Evolutionary conservation across 2,888 invertebrate genomes (phyloP).

Genomic region (Dusona sp.): DNA sequence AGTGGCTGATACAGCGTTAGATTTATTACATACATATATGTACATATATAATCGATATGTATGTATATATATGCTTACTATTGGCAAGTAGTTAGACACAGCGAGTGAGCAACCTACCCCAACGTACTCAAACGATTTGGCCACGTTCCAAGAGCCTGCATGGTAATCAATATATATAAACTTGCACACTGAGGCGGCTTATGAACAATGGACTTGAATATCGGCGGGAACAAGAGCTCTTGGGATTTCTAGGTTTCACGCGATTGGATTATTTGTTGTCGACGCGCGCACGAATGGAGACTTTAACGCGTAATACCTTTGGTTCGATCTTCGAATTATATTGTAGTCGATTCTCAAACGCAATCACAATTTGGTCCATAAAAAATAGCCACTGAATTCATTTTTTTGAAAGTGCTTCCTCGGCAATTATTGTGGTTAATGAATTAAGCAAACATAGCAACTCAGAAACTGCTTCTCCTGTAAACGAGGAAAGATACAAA

Average conservation of each 20-base stretch:
- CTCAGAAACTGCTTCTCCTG: neutral
- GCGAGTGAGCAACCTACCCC: slow-evolving; percentile 59
- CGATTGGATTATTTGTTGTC: slow-evolving; percentile 61
- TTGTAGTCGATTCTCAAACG: slow-evolving; percentile 9
- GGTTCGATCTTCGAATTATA: slow-evolving; percentile 30
- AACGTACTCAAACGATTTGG: slow-evolving; percentile 74
- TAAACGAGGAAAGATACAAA: no score
- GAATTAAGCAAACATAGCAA: neutral
- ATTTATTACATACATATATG: neutral
- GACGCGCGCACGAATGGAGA: slow-evolving; percentile 29
- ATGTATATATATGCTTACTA: neutral
- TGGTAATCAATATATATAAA: slow-evolving; percentile 79
- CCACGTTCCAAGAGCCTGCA: slow-evolving; percentile 76
- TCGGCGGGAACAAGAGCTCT: slow-evolving; percentile 52
- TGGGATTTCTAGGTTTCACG: slow-evolving; percentile 56
- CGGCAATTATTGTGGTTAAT: neutral
- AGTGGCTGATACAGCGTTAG: neutral
- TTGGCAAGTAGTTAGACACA: slow-evolving; percentile 44
- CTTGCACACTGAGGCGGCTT: slow-evolving; percentile 41
- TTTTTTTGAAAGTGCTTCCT: neutral
- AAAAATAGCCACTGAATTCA: neutral
- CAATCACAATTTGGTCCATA: neutral
- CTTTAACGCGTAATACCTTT: slow-evolving; percentile 28
- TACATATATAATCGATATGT: slow-evolving; percentile 3
- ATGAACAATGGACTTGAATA: slow-evolving; percentile 67